Evolutionary conservation across 2,888 invertebrate genomes (phyloP), one percentile per base, ranked within the genome.

Genomic region (Acanthosepion esculentum): DNA sequence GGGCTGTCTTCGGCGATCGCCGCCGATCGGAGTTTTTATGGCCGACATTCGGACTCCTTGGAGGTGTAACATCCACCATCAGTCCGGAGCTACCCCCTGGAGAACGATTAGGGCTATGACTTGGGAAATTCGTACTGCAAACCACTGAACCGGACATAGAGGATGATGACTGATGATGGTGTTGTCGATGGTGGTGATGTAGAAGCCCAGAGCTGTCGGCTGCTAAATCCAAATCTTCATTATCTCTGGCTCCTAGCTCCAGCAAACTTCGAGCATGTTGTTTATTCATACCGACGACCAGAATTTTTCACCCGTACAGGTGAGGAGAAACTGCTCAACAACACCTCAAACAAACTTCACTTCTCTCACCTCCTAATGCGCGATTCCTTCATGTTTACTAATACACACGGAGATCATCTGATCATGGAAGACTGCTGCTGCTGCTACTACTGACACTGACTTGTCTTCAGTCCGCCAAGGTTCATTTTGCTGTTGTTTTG

Each of bases 11-110:
- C 50, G 93, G 93, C n/a, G 93, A 93, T n/a, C 48, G 48, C n/a
- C 93, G 93, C 50, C 93, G 93, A 48, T 93, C 93, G 0, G 48
- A 20, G 93, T 93, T 50, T 50, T 93, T 93, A 29, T 93, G 93
- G 33, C 93, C 93, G 93, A 93, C n/a, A 53, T 93, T 93, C 93
- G 93, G 93, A 93, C 93, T 93, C 48, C 93, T 93, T 29, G 93
- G 93, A 48, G 93, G 93, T 29, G 93, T 93, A 48, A 93, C 50
- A 29, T 93, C 93, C 48, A 93, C 93, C 93, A 93, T 93, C 48
- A 93, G 53, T 93, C 93, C 93, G n/a, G 93, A 50, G 33, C 48
- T 53, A 3, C 50, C 53, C 10, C 50, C 93, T n/a, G 48, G 53
- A 50, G 53, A 48, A 93, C 50, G 53, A 53, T 48, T 93, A n/a